phyloP scores from a whole-genome alignment of 2,113 vertebrate genomes.

The Thalassarche chlororhynchos region DNA sequence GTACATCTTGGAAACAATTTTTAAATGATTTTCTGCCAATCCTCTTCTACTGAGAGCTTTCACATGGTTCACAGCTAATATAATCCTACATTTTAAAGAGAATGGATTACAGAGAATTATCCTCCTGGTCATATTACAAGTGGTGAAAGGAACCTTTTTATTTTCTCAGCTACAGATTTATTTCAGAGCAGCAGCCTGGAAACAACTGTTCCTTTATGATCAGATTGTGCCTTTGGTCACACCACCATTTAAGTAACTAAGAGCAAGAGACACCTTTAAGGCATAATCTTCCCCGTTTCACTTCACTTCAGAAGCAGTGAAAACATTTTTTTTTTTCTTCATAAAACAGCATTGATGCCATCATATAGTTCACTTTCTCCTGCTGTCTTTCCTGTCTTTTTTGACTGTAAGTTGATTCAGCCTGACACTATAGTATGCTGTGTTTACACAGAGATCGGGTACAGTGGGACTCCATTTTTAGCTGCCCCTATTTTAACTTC shows the following conservation, averaged over 20 bases:
- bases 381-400: neutral
- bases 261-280: neutral
- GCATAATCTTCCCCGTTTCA: neutral
- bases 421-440: neutral
- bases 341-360: neutral
- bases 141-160: slow-evolving; percentile 15
- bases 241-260: neutral
- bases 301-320: neutral
- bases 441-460: neutral
- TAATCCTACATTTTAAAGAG: slow-evolving; percentile 20
- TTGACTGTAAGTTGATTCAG: neutral
- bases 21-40: neutral
- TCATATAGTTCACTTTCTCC: neutral
- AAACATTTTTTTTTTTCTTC: neutral
- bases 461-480: neutral
- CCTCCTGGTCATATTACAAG: neutral
- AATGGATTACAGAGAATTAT: slow-evolving; percentile 33
- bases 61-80: neutral
- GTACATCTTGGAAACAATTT: neutral
- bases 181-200: neutral
- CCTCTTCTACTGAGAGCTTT: slow-evolving; percentile 14
- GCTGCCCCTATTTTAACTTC: neutral
- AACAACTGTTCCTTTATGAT: neutral
- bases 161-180: neutral
- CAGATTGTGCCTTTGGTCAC: neutral